Evolutionary conservation across 2,113 vertebrate genomes (phyloP), one percentile per base, ranked within the genome.

Genomic region (Balaeniceps rex): DNA sequence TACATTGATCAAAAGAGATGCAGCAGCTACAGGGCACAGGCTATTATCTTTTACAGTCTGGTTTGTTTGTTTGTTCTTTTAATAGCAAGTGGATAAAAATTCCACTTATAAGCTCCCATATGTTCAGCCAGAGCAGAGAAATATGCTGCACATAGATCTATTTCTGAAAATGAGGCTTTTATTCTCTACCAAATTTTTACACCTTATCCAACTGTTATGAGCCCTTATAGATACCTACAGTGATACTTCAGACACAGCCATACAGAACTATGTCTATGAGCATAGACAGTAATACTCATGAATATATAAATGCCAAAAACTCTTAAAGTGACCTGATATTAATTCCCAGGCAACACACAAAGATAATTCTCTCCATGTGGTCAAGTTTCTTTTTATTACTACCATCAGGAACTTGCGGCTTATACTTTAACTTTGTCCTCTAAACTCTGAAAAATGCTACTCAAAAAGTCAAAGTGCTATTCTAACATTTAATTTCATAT

Each of bases 1-100:
- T 25, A 34, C 10, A 16, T n/a, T 58, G 64, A 94, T 88, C 42
- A 83, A 71, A 79, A 83, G 58, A 88, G 38, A 78, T 25, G 25
- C 16, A 68, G 51, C 36, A 86, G 64, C 69, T 78, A 91, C 34
- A 79, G 55, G 83, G 69, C 79, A 88, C 19, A 89, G 26, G 38
- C 34, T 88, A 71, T 93, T 84, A 76, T 54, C 61, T 95, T 94
- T 94, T 94, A 79, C 34, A 86, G 38, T 52, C 26, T 72, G 47
- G 29, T 94, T 93, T 93, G 40, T 88, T 58, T 78, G 49, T 58
- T 93, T 92, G 51, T 86, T 93, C 88, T 94, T 96, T 93, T 95
- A 91, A 90, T 90, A 92, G 68, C 57, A 90, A 68, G 15, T 52
- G 52, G 61, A 57, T 95, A 81, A 87, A 96, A 90, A 79, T 63